Percentiles rank a stretch among this genome's conserved stretches.
Evolutionary conservation across 2,888 invertebrate species (phyloP).

Genomic region (Chrysomela aeneicollis): DNA sequence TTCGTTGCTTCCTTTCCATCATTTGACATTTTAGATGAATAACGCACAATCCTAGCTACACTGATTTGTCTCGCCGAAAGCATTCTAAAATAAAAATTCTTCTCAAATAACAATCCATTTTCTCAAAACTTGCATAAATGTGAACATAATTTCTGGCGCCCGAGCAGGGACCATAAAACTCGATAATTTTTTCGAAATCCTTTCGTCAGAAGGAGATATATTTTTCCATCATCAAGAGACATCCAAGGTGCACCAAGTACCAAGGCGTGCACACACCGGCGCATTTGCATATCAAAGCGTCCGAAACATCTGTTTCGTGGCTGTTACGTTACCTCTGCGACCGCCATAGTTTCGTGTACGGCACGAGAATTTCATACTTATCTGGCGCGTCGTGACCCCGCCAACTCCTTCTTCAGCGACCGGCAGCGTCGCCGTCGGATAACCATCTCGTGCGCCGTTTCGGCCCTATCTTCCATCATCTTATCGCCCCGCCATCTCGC

Average conservation of each 20-base stretch:
- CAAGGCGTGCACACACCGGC: background rate
- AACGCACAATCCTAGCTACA: too few species aligned
- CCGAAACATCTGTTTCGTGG: slow-evolving; percentile 35
- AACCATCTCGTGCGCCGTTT: slow-evolving; percentile 45
- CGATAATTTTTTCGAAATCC: too few species aligned
- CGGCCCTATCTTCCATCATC: slow-evolving; percentile 33
- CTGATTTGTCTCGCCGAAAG: too few species aligned
- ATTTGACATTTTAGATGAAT: too few species aligned
- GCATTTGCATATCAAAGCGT: slow-evolving; percentile 7
- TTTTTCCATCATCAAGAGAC: too few species aligned
- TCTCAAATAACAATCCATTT: too few species aligned
- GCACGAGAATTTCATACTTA: slow-evolving; percentile 36
- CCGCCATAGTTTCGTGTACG: slow-evolving; percentile 25
- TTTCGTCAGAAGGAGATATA: too few species aligned
- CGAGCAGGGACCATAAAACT: too few species aligned
- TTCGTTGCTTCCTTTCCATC: too few species aligned
- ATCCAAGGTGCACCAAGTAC: background rate
- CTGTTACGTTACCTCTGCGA: slow-evolving; percentile 21
- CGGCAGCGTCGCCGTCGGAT: slow-evolving; percentile 51
- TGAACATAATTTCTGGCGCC: too few species aligned
- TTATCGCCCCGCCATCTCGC: slow-evolving; percentile 31
- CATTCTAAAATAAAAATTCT: too few species aligned
- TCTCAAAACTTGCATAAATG: too few species aligned
- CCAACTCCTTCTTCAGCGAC: slow-evolving; percentile 19
- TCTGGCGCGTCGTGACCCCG: slow-evolving; percentile 16